Evolutionary conservation across 2,113 vertebrate genomes (phyloP).

Genomic region (Sebastes schlegelii): DNA sequence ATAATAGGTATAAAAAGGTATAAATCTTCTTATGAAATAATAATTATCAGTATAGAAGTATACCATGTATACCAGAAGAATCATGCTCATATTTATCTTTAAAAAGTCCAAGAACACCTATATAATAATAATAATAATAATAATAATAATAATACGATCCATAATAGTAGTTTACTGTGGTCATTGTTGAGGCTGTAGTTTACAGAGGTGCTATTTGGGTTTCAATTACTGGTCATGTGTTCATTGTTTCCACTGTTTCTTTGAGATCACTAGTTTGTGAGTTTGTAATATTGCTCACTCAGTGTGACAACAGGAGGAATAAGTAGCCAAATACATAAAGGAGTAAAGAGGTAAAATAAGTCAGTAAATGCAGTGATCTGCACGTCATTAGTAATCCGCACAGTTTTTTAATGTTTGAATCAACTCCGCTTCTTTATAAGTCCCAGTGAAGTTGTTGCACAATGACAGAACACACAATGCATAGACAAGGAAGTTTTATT

Average conservation of each 20-base stretch:
- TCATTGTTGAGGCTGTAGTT: slow-evolving; percentile 5
- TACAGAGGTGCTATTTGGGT: background rate
- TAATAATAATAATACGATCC: background rate
- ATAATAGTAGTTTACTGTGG: background rate
- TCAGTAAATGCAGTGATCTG: background rate
- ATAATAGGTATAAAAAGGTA: background rate
- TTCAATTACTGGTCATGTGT: background rate
- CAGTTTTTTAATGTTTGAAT: background rate
- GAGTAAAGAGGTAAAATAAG: background rate
- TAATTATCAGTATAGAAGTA: background rate
- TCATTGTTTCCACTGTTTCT: background rate
- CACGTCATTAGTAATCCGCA: background rate
- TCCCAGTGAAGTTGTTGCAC: background rate
- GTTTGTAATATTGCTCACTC: background rate
- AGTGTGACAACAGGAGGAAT: background rate
- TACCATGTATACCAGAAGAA: background rate
- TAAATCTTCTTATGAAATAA: background rate
- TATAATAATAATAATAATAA: too few relatives aligned
- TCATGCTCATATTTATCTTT: background rate
- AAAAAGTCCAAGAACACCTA: background rate
- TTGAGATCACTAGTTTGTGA: background rate
- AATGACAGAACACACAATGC: slow-evolving; percentile 81
- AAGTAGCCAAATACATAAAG: background rate
- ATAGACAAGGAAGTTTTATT: slow-evolving; percentile 89
- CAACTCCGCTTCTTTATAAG: background rate